Percentiles rank a stretch among this genome's conserved stretches.
Conservation (phyloP, 1,140 invertebrate genomes). For the Danaus plexippus region DNA sequence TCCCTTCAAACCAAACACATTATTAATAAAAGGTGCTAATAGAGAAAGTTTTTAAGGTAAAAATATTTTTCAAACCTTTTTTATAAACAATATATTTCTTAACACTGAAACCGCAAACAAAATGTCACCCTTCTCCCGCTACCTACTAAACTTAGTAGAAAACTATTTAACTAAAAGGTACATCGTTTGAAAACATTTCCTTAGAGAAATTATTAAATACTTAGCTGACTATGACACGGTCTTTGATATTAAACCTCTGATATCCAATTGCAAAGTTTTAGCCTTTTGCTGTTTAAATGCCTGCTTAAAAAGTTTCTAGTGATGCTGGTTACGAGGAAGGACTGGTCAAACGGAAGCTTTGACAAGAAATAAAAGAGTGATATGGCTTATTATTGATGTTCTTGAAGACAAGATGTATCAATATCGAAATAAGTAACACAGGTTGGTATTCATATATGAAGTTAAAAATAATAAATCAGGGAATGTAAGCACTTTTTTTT, state of each 20-base stretch:
- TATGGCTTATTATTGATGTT: too few species aligned
- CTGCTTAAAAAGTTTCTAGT: slow-evolving; percentile 6
- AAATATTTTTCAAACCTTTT: neutral
- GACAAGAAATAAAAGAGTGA: too few species aligned
- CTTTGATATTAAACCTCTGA: slow-evolving; percentile 31
- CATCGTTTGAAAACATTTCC: slow-evolving; percentile 46
- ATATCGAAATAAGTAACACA: too few species aligned
- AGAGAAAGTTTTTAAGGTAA: neutral
- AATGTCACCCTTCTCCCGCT: slow-evolving; percentile 18
- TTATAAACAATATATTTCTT: slow-evolving; percentile 4
- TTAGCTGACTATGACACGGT: slow-evolving; percentile 31
- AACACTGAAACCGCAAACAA: slow-evolving; percentile 8
- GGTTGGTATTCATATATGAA: too few species aligned
- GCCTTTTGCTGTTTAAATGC: slow-evolving; percentile 10
- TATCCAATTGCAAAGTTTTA: slow-evolving; percentile 23
- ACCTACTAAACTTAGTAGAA: slow-evolving; percentile 24
- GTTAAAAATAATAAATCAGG: too few species aligned
- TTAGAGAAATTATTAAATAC: slow-evolving; percentile 47
- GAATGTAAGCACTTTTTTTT: too few species aligned
- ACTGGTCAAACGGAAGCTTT: too few species aligned
- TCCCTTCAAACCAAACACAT: too few species aligned
- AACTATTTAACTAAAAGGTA: slow-evolving; percentile 46
- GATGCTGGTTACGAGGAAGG: too few species aligned
- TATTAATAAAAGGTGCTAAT: too few species aligned
- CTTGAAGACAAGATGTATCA: too few species aligned